These are phyloP conservation scores for Hydriomena furcata DNA, from an alignment of 2,888 invertebrate genomes.

Conservation along the genomic window DNA sequence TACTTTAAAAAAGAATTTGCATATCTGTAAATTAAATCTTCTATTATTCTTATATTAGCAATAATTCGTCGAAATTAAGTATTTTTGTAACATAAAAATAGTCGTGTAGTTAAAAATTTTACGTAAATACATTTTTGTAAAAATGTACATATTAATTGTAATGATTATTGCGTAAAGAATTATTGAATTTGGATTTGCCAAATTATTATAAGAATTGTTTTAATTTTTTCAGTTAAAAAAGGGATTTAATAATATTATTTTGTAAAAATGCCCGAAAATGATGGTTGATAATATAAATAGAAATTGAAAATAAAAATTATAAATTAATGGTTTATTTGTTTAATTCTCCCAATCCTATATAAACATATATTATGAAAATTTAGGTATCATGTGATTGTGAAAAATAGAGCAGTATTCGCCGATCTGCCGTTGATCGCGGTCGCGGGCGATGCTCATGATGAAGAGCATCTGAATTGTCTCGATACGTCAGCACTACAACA, in stretches of 20 bases:
- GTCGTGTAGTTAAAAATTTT: constrained; percentile 58
- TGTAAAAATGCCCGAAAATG: constrained; percentile 77
- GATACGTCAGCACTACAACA: too few species aligned
- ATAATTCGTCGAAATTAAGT: constrained; percentile 66
- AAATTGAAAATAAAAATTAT: constrained; percentile 79
- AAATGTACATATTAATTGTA: constrained; percentile 80
- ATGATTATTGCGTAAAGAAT: constrained; percentile 72
- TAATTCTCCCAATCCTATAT: too few species aligned
- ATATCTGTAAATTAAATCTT: constrained; percentile 57
- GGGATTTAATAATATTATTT: constrained; percentile 72
- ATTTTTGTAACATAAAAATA: constrained; percentile 69
- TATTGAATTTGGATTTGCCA: constrained; percentile 80
- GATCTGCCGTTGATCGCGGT: too few species aligned
- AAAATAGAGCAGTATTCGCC: too few species aligned
- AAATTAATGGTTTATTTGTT: constrained; percentile 67
- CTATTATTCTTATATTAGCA: constrained; percentile 57
- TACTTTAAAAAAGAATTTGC: constrained; percentile 59
- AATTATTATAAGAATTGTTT: constrained; percentile 78
- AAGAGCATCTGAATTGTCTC: too few species aligned
- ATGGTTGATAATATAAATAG: constrained; percentile 70
- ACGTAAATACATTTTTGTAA: constrained; percentile 74
- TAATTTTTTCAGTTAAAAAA: constrained; percentile 77
- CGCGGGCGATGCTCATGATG: too few species aligned
- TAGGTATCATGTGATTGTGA: too few species aligned
- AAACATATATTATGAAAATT: too few species aligned